A percentile compares a stretch with the other conserved stretches of the same genome.
phyloP scores from a whole-genome alignment of 2,888 invertebrate genomes.

The Xestia c-nigrum region DNA sequence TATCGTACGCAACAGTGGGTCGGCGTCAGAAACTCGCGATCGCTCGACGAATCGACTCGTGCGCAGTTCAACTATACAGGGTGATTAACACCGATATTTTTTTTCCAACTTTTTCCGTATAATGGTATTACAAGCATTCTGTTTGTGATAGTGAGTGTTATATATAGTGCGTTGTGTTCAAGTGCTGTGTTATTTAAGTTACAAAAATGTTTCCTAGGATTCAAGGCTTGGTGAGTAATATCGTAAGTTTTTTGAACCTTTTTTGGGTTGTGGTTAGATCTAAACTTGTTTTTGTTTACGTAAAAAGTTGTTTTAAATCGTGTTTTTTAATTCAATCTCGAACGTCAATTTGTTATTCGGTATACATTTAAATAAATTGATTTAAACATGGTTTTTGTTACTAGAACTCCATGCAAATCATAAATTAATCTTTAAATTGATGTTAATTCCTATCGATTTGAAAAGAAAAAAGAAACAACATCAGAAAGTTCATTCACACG shows the following conservation, averaged over 20 bases:
- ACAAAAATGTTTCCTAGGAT: constrained; percentile 88
- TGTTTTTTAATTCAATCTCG: background rate
- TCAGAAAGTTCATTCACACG: constrained; percentile 24
- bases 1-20: constrained; percentile 40
- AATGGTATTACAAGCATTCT: constrained; percentile 68
- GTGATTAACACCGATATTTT: constrained; percentile 39
- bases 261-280: constrained; percentile 12
- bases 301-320: background rate
- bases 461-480: background rate
- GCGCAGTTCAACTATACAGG: constrained; percentile 75
- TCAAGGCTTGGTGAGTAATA: constrained; percentile 86
- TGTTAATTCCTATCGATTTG: background rate
- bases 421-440: background rate
- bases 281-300: constrained; percentile 1
- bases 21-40: constrained; percentile 71
- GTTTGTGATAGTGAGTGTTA: constrained; percentile 71
- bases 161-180: constrained; percentile 74
- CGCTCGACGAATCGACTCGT: constrained; percentile 75
- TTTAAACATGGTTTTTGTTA: background rate
- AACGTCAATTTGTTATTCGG: background rate
- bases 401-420: background rate
- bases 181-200: constrained; percentile 65
- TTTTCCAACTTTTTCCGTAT: constrained; percentile 62
- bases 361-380: background rate
- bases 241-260: constrained; percentile 30